Conservation (phyloP, 1,140 invertebrate species). For the Conus ventricosus region DNA sequence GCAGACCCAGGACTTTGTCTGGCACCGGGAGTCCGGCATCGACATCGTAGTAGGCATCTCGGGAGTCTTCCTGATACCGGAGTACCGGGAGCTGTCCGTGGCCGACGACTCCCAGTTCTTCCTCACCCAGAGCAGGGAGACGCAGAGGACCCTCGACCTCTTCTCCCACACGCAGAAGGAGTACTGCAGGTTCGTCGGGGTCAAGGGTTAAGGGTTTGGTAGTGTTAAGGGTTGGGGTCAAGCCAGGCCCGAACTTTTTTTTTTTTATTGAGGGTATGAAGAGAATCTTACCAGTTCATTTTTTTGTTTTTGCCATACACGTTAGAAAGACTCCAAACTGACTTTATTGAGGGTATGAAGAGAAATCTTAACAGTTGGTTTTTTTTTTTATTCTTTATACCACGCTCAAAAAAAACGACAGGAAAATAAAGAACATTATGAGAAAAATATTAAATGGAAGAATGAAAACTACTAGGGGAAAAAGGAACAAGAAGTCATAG, state of each 20-base stretch:
- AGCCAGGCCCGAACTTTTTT: background rate
- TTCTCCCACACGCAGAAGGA: slow-evolving; percentile 35
- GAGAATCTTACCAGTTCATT: no score
- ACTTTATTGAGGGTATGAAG: no score
- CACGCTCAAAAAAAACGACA: no score
- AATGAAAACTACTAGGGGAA: no score
- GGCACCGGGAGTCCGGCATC: slow-evolving; percentile 61
- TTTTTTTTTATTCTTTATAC: no score
- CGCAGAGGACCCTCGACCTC: slow-evolving; percentile 35
- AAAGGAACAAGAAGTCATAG: no score
- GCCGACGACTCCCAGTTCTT: slow-evolving; percentile 59
- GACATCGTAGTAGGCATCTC: slow-evolving; percentile 62
- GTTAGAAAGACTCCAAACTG: no score
- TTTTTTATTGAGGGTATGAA: no score
- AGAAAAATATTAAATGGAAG: no score
- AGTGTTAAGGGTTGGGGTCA: background rate
- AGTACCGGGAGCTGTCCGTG: slow-evolving; percentile 63
- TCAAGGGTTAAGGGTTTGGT: background rate
- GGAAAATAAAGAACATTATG: no score
- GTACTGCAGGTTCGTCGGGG: slow-evolving; percentile 40
- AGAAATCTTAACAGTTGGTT: no score
- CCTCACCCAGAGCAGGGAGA: slow-evolving; percentile 26
- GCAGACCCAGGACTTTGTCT: slow-evolving; percentile 62
- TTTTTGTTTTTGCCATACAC: no score
- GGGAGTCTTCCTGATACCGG: slow-evolving; percentile 59